A percentile compares a stretch with the other conserved stretches of the same genome.
These are phyloP conservation scores for Cinara cedri DNA, from an alignment of 2,888 invertebrate species.

Conservation along the genomic window DNA sequence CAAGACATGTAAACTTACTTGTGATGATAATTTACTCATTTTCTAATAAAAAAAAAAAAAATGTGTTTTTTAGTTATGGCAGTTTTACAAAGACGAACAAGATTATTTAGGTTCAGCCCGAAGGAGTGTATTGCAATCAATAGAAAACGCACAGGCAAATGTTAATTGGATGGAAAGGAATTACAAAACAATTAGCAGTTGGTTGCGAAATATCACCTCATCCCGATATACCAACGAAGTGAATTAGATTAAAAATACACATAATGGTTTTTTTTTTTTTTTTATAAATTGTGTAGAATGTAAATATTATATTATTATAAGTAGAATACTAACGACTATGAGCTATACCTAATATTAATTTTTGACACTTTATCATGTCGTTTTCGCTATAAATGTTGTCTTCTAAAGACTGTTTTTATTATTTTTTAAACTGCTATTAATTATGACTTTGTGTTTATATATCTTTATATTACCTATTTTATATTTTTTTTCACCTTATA, in stretches of 20 bases:
- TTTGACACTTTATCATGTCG: slow-evolving; percentile 25
- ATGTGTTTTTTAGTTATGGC: slow-evolving; percentile 65
- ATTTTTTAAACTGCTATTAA: slow-evolving; percentile 16
- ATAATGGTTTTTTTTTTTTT: not conserved
- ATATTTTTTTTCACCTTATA: not conserved
- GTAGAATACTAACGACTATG: slow-evolving; percentile 25
- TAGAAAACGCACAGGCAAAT: slow-evolving; percentile 81
- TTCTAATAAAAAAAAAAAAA: no score
- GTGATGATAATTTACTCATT: no score
- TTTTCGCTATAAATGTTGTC: slow-evolving; percentile 40
- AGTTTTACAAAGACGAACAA: slow-evolving; percentile 60
- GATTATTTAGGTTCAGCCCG: slow-evolving; percentile 72
- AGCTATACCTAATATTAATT: slow-evolving; percentile 25
- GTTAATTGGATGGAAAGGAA: slow-evolving; percentile 83
- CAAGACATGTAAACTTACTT: not conserved
- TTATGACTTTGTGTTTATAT: slow-evolving; percentile 10
- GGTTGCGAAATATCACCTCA: slow-evolving; percentile 66
- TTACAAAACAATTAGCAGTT: slow-evolving; percentile 75
- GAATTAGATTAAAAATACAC: slow-evolving; percentile 21
- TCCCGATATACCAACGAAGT: slow-evolving; percentile 45
- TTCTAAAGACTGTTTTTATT: slow-evolving; percentile 48
- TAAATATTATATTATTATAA: slow-evolving; percentile 29
- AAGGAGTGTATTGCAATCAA: slow-evolving; percentile 77
- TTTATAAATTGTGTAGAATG: not conserved
- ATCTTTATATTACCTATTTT: no score